Conservation (phyloP, 2,888 invertebrate species). For the Deilephila porcellus region DNA sequence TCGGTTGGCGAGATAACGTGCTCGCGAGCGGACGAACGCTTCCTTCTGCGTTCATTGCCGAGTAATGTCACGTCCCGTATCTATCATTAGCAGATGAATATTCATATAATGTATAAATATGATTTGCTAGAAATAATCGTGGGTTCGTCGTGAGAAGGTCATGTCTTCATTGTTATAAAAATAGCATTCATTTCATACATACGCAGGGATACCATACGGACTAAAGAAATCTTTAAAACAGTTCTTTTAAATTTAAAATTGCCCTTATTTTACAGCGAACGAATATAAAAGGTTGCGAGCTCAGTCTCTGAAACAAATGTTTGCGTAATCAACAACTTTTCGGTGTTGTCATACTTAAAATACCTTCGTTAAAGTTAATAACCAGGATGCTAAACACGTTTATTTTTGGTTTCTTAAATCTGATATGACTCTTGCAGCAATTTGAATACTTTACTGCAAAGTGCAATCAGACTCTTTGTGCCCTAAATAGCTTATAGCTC, state of each 20-base stretch:
- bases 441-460: background rate
- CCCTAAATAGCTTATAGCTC: no score
- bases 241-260: no score
- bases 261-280: no score
- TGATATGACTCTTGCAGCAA: background rate
- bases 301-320: no score
- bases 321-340: no score
- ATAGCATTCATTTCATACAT: background rate
- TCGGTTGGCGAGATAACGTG: conserved; percentile 12
- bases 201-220: background rate
- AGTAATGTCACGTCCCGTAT: conserved; percentile 3
- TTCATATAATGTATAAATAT: conserved; percentile 18
- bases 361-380: no score
- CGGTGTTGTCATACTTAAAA: no score
- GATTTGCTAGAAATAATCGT: background rate
- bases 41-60: conserved; percentile 7
- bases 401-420: background rate
- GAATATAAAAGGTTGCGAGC: no score
- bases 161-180: background rate
- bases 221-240: no score
- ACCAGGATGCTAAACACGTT: background rate
- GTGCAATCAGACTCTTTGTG: no score
- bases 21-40: background rate
- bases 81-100: conserved; percentile 20
- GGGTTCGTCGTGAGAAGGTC: background rate